phyloP scores from a whole-genome alignment of 2,113 vertebrate genomes.

The Butorides virescens region DNA sequence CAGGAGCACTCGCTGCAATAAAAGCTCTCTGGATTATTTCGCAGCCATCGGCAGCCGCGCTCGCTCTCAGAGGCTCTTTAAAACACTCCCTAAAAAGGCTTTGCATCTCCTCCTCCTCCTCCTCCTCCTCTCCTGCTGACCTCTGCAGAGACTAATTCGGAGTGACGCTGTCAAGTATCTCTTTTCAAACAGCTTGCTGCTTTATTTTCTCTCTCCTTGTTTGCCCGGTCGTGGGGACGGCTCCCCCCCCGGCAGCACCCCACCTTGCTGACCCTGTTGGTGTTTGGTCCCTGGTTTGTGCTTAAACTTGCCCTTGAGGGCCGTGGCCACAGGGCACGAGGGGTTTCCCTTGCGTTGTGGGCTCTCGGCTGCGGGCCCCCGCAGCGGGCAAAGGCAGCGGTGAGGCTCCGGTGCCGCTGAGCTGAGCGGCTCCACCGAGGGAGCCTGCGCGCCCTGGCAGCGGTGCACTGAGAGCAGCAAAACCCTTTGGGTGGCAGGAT shows the following conservation, averaged over 20 bases:
- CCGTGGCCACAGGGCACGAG: rapidly evolving
- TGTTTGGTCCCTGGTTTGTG: not conserved
- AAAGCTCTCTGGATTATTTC: not conserved
- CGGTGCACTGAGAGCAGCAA: not conserved
- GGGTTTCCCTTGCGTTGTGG: not conserved
- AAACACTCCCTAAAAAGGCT: constrained; percentile 32
- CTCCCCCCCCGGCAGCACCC: rapidly evolving
- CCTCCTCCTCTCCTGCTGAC: not conserved
- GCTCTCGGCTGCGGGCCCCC: not conserved
- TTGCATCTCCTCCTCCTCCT: constrained; percentile 18
- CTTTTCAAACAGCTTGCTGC: not conserved
- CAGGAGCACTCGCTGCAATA: not conserved
- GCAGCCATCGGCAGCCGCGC: not conserved
- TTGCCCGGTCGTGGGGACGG: rapidly evolving
- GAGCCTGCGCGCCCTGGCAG: not conserved
- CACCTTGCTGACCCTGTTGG: not conserved
- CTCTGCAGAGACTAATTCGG: not conserved
- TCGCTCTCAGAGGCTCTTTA: not conserved
- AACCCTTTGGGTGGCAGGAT: not conserved
- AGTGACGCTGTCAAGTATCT: not conserved
- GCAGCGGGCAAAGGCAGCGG: not conserved
- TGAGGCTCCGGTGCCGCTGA: rapidly evolving
- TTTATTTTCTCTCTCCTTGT: not conserved
- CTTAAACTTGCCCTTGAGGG: rapidly evolving
- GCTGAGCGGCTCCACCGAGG: not conserved